These are phyloP conservation scores for Morinoia aosen DNA, from an alignment of 2,888 invertebrate genomes.

Conservation along the genomic window DNA sequence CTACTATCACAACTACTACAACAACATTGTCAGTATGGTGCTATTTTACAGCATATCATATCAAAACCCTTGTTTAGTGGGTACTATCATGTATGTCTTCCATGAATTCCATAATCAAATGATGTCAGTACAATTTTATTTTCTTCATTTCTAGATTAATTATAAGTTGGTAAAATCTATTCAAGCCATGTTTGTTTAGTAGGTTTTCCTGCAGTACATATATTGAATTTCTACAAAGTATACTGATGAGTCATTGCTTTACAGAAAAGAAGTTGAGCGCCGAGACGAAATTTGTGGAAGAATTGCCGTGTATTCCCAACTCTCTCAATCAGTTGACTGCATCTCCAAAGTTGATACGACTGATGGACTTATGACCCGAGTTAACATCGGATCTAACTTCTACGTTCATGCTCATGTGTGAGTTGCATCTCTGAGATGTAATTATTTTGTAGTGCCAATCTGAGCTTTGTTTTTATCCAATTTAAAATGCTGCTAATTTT, in stretches of 20 bases:
- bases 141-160: neutral
- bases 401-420: conserved; percentile 84
- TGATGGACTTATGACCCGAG: conserved; percentile 78
- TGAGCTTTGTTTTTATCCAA: neutral
- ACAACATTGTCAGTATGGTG: too few relatives aligned
- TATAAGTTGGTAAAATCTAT: neutral
- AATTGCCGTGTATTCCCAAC: conserved; percentile 81
- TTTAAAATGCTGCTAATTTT: too few relatives aligned
- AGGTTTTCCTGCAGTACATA: neutral
- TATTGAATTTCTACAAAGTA: neutral
- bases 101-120: neutral
- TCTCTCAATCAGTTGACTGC: conserved; percentile 80
- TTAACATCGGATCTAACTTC: conserved; percentile 88
- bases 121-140: neutral
- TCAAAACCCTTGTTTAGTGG: neutral
- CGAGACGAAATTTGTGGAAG: conserved; percentile 79
- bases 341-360: conserved; percentile 75
- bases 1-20: too few relatives aligned
- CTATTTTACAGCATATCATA: too few relatives aligned
- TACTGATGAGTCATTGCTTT: neutral
- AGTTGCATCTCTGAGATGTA: conserved; percentile 20
- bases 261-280: conserved; percentile 72
- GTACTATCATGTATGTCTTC: neutral
- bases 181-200: neutral
- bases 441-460: neutral